Base-by-base conservation (phyloP, 2,888 invertebrate genomes). In the Chrysodeixis includens region DNA sequence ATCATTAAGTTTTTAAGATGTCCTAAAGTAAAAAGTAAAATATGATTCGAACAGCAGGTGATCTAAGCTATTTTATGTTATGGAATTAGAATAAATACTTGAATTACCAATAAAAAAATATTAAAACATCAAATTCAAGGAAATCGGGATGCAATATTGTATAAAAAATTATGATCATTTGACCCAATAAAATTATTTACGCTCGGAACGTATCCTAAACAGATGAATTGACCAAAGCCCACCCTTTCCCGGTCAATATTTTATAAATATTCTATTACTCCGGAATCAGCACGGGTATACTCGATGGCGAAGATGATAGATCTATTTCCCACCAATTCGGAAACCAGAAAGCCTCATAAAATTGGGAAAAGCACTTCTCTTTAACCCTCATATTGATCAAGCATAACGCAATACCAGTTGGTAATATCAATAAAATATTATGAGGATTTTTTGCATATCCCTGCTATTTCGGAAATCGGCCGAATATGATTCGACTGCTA, bases 361-460 rank as follows among this genome's bases (percentile, higher is more conserved):
- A 78, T 51, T 62, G 44, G 46, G 32, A 4, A 61, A 60, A 69
- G 54, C 54, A 72, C 64, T 75, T 64, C 62, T 65, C 54, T 44
- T 61, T 66, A 66, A 51, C 57, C 53, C 56, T 30, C 61, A 57
- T 65, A 66, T 71, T 71, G 71, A 74, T 76, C 79, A 66, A 69
- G 57, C 51, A 35, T 54, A 78, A 62, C 66, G 66, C 63, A 81
- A 65, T 74, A 65, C 69, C 66, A 56, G 52, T 64, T 53, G 56
- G 72, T 72, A 69, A 86, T 85, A 83, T 80, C 83, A 86, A 86
- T 86, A 85, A 86, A 85, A 86, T 85, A 82, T 83, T 79, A 84
- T 78, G 82, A 79, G 75, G 26, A 56, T 72, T 75, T 78, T 82
- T 81, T 84, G 83, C 83, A 81, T 76, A 70, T 64, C 60, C 71